Percentiles rank a stretch among this genome's conserved stretches.
Evolutionary conservation across 1,140 invertebrate genomes (phyloP).

Genomic region (Helicoverpa armigera): DNA sequence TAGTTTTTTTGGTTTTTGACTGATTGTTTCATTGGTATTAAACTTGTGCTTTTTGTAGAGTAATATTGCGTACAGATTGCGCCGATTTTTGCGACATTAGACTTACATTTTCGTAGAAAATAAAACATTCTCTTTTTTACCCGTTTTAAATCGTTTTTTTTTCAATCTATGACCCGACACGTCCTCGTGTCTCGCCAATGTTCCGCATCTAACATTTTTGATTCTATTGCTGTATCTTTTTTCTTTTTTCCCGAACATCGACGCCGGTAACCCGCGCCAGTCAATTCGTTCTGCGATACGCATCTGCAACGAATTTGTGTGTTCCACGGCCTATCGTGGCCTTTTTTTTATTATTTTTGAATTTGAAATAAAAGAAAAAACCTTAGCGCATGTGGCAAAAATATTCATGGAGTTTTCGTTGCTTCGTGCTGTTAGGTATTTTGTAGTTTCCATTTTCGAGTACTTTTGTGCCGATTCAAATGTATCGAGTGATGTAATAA

Average conservation of each 20-base stretch:
- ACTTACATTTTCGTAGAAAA: neutral
- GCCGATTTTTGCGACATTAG: neutral
- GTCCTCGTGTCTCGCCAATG: conserved; percentile 58
- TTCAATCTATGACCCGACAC: conserved; percentile 62
- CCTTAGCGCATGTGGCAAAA: conserved; percentile 20
- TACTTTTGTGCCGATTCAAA: neutral
- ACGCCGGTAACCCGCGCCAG: conserved; percentile 61
- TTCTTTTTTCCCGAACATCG: conserved; percentile 58
- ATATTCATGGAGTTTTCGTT: conserved; percentile 48
- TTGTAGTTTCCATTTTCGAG: conserved; percentile 16
- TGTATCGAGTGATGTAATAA: neutral
- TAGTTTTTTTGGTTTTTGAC: too few species aligned
- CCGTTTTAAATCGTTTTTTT: conserved; percentile 3
- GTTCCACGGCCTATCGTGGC: conserved; percentile 45
- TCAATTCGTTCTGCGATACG: conserved; percentile 70
- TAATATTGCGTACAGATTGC: too few species aligned
- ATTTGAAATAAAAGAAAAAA: conserved; percentile 14
- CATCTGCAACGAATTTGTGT: conserved; percentile 64
- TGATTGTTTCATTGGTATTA: neutral
- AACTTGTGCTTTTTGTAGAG: neutral
- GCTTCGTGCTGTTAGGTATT: conserved; percentile 7
- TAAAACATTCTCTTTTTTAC: neutral
- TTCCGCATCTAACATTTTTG: conserved; percentile 61
- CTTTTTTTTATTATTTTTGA: conserved; percentile 31
- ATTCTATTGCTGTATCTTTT: conserved; percentile 51